Evolutionary conservation across 2,888 invertebrate genomes (phyloP).

Genomic region (Ypsolopha scabrella): DNA sequence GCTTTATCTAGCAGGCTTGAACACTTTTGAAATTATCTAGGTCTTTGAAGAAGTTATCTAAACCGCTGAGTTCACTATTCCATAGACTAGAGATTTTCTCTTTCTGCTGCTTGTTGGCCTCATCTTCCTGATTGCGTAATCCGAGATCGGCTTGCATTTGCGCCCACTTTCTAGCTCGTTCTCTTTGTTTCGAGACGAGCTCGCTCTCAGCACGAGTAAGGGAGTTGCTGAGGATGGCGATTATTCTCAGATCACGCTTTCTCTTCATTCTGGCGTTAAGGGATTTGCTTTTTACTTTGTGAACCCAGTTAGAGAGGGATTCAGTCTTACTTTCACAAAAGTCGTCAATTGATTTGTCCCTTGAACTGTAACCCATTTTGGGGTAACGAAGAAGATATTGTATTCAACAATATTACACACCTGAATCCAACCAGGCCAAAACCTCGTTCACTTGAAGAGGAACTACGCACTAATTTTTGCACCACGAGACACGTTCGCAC

Average conservation of each 20-base stretch:
- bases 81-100: slow-evolving; percentile 61
- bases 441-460: slow-evolving; percentile 27
- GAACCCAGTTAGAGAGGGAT: slow-evolving; percentile 74
- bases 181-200: slow-evolving; percentile 72
- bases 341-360: slow-evolving; percentile 57
- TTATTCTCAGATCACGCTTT: slow-evolving; percentile 72
- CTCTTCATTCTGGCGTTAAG: slow-evolving; percentile 65
- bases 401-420: slow-evolving; percentile 56
- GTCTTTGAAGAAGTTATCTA: slow-evolving; percentile 76
- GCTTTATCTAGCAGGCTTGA: slow-evolving; percentile 27
- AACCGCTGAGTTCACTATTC: slow-evolving; percentile 73
- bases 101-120: slow-evolving; percentile 46
- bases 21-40: slow-evolving; percentile 71
- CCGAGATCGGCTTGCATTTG: slow-evolving; percentile 64
- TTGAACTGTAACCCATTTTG: slow-evolving; percentile 56
- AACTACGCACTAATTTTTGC: slow-evolving; percentile 41
- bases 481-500: slow-evolving; percentile 34
- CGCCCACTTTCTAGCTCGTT: slow-evolving; percentile 72
- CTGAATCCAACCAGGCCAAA: slow-evolving; percentile 61
- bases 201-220: slow-evolving; percentile 71
- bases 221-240: slow-evolving; percentile 74
- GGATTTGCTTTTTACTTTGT: slow-evolving; percentile 73
- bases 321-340: slow-evolving; percentile 69
- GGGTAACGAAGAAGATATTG: slow-evolving; percentile 37
- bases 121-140: slow-evolving; percentile 55